Evolutionary conservation across 1,140 invertebrate species (phyloP), one percentile per base, ranked within the genome.

Genomic region (Bombyx mandarina): DNA sequence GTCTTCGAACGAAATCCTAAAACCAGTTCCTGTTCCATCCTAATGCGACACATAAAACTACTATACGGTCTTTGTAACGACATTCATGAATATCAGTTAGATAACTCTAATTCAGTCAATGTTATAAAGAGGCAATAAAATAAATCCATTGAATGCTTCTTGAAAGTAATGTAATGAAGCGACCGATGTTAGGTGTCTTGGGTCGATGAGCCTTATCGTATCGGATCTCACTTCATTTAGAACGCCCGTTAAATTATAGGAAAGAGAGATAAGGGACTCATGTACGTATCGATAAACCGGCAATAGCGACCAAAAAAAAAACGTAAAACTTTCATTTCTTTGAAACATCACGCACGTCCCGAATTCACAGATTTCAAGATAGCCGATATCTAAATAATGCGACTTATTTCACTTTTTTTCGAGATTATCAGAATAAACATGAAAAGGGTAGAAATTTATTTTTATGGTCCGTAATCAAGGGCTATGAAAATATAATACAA

Each of bases 151-250:
- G 71, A 66, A 68, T 67, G 67, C 71, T 73, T 73, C 67, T 75
- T 73, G 60, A 79, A 70, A 75, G 69, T 71, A 73, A 77, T 73
- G 77, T 81, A 81, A 82, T 77, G 75, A 77, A 74, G 67, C 72
- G 67, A 65, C 62, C 65, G 61, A 73, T 72, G 70, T 77, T 62
- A 75, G 67, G 69, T 77, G 72, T 77, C 72, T 75, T 64, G 69
- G 77, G 66, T 73, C 75, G 77, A 79, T 74, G 70, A 72, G 67
- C 73, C 72, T 84, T 86, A 84, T 86, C 83, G 72, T 71, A 79
- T 82, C 68, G 73, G 76, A 86, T 84, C 81, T 82, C 71, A 63
- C 60, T 79, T 81, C 76, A 78, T 86, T 86, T 83, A 86, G 81
- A 84, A 35, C 69, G 72, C 71, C 71, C 77, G 80, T 86, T 80